phyloP scores from a whole-genome alignment of 2,888 invertebrate species.

The Agrotis exclamationis region DNA sequence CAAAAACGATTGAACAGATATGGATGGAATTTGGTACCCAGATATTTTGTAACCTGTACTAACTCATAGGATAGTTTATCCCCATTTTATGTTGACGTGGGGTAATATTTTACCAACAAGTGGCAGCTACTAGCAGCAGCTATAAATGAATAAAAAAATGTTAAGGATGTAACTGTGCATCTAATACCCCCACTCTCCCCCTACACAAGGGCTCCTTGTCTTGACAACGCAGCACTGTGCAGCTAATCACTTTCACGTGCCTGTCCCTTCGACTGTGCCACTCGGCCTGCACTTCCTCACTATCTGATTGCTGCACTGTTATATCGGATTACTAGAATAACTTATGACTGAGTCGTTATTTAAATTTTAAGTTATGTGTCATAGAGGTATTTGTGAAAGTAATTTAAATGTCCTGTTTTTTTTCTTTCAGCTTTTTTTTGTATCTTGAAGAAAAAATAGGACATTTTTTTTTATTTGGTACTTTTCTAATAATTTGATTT shows the following conservation, averaged over 20 bases:
- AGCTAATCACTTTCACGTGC: conserved; percentile 89
- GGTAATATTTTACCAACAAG: too few relatives aligned
- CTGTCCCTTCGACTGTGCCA: conserved; percentile 76
- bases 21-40: too few relatives aligned
- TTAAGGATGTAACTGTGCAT: neutral
- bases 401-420: neutral
- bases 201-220: conserved; percentile 81
- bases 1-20: too few relatives aligned
- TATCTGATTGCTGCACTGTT: conserved; percentile 63
- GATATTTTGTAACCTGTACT: too few relatives aligned
- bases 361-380: conserved; percentile 22
- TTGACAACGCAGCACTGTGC: conserved; percentile 83
- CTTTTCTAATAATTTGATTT: too few relatives aligned
- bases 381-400: neutral
- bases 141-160: too few relatives aligned
- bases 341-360: conserved; percentile 28
- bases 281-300: conserved; percentile 83
- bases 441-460: too few relatives aligned
- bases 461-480: too few relatives aligned
- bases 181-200: conserved; percentile 62
- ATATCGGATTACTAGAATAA: conserved; percentile 64
- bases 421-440: too few relatives aligned
- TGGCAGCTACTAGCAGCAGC: too few relatives aligned
- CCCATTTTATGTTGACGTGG: too few relatives aligned
- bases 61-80: too few relatives aligned